Conservation (phyloP, 2,888 invertebrate genomes). For the Gari tellinella region DNA sequence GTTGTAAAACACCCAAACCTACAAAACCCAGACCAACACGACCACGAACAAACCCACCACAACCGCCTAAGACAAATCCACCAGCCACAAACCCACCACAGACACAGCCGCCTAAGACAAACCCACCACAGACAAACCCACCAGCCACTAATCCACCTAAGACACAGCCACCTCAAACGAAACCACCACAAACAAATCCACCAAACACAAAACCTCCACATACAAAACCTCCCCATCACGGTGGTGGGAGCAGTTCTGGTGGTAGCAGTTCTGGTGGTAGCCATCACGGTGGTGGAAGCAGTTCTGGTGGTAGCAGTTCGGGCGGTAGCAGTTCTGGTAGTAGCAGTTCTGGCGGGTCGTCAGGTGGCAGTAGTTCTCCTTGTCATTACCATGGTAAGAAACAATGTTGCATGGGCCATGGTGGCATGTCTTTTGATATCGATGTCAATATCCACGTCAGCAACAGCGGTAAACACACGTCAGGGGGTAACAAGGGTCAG, state of each 20-base stretch:
- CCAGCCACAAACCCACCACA: constrained; percentile 25
- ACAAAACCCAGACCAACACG: constrained; percentile 23
- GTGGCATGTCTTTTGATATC: constrained; percentile 52
- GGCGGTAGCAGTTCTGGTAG: constrained; percentile 2
- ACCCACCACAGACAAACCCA: constrained; percentile 21
- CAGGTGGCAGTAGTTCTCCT: not conserved
- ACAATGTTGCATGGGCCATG: constrained; percentile 55
- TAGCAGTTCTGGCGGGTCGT: constrained; percentile 4
- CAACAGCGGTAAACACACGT: constrained; percentile 2
- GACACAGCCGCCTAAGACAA: constrained; percentile 2
- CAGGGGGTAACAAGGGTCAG: not conserved
- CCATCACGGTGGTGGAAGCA: not conserved
- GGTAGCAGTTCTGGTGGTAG: not conserved
- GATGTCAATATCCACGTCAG: constrained; percentile 64
- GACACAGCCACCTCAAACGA: constrained; percentile 15
- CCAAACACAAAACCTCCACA: constrained; percentile 7
- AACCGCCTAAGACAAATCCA: constrained; percentile 1
- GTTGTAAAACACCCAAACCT: constrained; percentile 29
- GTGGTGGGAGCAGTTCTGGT: not conserved
- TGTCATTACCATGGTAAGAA: constrained; percentile 49
- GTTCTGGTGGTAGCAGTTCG: not conserved
- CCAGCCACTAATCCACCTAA: constrained; percentile 11
- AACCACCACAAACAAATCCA: constrained; percentile 25
- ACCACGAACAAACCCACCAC: constrained; percentile 15
- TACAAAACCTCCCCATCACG: not conserved